Evolutionary conservation across 2,797 vertebrate species (phyloP).

Genomic region (Muscicapa striata): DNA sequence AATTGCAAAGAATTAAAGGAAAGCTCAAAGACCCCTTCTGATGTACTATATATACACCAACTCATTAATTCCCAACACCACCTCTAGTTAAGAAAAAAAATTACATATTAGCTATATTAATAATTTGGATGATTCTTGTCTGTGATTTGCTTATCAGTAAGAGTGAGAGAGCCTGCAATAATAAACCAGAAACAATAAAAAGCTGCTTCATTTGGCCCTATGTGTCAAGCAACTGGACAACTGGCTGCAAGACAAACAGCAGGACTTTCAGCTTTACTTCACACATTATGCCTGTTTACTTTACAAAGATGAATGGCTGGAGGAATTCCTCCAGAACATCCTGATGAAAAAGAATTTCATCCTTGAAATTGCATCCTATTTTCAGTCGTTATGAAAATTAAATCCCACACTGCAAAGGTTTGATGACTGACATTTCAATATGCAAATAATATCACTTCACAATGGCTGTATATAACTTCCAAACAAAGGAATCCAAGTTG

Average conservation of each 20-base stretch:
- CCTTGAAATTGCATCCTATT: neutral
- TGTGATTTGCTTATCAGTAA: neutral
- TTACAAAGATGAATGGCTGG: neutral
- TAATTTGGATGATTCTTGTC: neutral
- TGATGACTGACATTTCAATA: neutral
- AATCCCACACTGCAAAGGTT: neutral
- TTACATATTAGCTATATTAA: neutral
- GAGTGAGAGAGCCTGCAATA: neutral
- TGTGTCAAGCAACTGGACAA: neutral
- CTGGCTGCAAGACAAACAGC: neutral
- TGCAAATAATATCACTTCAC: neutral
- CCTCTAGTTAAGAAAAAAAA: neutral
- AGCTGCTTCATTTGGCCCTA: neutral
- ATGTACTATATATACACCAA: neutral
- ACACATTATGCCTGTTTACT: neutral
- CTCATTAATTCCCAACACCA: neutral
- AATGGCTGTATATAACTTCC: neutral
- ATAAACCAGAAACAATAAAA: neutral
- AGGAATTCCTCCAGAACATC: neutral
- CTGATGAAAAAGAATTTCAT: neutral
- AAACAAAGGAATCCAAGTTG: neutral
- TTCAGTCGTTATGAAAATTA: neutral
- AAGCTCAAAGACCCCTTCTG: neutral
- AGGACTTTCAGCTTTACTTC: neutral
- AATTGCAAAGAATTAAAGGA: neutral